Base-by-base conservation (phyloP, 2,888 invertebrate genomes). In the Ennomos fuscantarius region DNA sequence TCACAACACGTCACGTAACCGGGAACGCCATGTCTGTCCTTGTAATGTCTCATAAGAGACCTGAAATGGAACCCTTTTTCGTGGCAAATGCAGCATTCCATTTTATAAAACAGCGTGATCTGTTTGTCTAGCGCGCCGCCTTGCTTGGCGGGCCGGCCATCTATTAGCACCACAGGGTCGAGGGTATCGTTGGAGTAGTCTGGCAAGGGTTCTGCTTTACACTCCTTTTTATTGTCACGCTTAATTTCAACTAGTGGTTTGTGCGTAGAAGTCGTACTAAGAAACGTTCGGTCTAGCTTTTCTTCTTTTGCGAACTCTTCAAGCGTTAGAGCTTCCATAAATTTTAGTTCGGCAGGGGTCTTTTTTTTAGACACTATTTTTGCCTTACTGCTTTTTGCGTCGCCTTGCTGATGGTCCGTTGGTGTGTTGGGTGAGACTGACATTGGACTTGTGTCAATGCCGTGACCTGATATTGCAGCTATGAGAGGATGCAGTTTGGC, bases 71-170 rank as follows among this genome's bases (percentile, higher is more conserved):
- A 91, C 11, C 85, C 89, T 43, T 76, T 79, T 57, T 86, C 86
- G 70, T 90, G 91, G 62, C 92, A 92, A 65, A 92, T 91, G 58
- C 87, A 87, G 63, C 92, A 92, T 74, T 92, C 91, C 92, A 92
- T 92, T 73, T 89, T 88, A 67, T 92, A 92, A 66, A 92, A 92
- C 5, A 91, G 69, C 1, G 88, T 87, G 68, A 92, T 90, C 68
- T 92, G 92, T 68, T 78, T 85, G 63, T 92, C 92, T 45, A 92
- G 69, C 8, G 84, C 90, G 0, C 81, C 68, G 1, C 92, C 92
- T 62, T 87, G 86, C 56, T 85, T 87, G 0, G 89, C 91, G 6
- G 92, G 91, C 56, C 81, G 79, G 1, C 92, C 92, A 32, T 91
- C 89, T 60, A 86, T 66, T 31, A 92, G 60, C 9, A 92, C 89